Percentiles rank a stretch among this genome's conserved stretches.
Evolutionary conservation across 2,113 vertebrate genomes (phyloP).

Genomic region (Egretta garzetta): DNA sequence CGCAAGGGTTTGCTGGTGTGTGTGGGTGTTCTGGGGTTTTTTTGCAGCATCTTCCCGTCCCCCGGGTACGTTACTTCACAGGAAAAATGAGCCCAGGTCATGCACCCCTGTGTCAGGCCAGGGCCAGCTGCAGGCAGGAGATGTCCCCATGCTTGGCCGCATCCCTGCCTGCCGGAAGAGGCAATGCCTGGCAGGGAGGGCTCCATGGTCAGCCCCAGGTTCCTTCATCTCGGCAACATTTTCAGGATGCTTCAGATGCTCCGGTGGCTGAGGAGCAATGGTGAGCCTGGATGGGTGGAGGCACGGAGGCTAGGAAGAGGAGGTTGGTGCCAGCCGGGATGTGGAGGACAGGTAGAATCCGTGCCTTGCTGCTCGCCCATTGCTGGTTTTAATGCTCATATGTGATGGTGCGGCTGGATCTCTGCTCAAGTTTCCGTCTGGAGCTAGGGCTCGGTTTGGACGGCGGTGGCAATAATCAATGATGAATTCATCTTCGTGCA

Average conservation of each 20-base stretch:
- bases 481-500: background rate
- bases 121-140: background rate
- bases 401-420: fast-evolving
- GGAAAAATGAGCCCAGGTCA: background rate
- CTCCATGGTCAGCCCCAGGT: slow-evolving; percentile 1
- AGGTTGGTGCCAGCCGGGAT: background rate
- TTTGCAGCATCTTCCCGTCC: background rate
- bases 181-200: slow-evolving; percentile 32
- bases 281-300: fast-evolving
- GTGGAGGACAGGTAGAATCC: fast-evolving
- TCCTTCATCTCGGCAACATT: slow-evolving; percentile 47
- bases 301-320: background rate
- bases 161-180: background rate
- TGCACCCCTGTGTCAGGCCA: background rate
- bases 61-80: background rate
- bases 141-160: background rate
- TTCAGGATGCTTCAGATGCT: slow-evolving; percentile 50
- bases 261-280: background rate
- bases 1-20: background rate
- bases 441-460: background rate
- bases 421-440: background rate
- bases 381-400: background rate
- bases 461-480: fast-evolving
- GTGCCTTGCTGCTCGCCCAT: fast-evolving
- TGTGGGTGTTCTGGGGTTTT: background rate